Percentiles rank a stretch among this genome's conserved stretches.
phyloP scores from a whole-genome alignment of 1,140 invertebrate genomes.

The Maconellicoccus hirsutus region DNA sequence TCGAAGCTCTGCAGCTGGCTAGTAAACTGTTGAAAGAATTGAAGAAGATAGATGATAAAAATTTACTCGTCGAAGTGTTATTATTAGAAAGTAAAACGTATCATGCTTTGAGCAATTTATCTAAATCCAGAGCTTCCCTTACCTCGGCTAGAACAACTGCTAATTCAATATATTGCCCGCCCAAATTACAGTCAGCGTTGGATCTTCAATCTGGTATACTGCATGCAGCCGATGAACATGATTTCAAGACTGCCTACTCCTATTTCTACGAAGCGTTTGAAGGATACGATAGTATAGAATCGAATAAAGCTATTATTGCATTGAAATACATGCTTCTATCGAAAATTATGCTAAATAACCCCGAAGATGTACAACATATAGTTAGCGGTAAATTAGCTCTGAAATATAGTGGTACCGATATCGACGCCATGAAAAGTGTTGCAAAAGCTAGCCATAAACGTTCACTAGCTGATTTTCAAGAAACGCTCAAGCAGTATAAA shows the following conservation, averaged over 20 bases:
- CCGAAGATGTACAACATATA: constrained; percentile 92
- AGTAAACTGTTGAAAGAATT: constrained; percentile 81
- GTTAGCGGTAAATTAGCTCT: constrained; percentile 92
- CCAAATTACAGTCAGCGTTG: constrained; percentile 90
- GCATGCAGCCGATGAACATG: constrained; percentile 96
- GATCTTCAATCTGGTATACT: constrained; percentile 97
- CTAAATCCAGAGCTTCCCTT: constrained; percentile 90
- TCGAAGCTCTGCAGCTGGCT: constrained; percentile 71
- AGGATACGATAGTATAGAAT: constrained; percentile 93
- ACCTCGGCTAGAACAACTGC: constrained; percentile 97
- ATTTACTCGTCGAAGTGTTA: constrained; percentile 92
- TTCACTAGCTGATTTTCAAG: constrained; percentile 90
- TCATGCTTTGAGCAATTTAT: constrained; percentile 91
- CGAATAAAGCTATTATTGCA: constrained; percentile 73
- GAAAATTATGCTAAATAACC: constrained; percentile 93
- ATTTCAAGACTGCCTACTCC: constrained; percentile 99
- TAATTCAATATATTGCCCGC: constrained; percentile 98
- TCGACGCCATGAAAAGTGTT: constrained; percentile 96
- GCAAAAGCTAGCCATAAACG: constrained; percentile 91
- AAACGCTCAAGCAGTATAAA: constrained; percentile 73
- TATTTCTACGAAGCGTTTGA: constrained; percentile 99
- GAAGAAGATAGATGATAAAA: constrained; percentile 99
- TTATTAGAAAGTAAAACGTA: constrained; percentile 97
- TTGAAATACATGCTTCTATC: constrained; percentile 98
- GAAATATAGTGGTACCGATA: constrained; percentile 87